Evolutionary conservation across 2,113 vertebrate species (phyloP).

Genomic region (Struthidea cinerea): DNA sequence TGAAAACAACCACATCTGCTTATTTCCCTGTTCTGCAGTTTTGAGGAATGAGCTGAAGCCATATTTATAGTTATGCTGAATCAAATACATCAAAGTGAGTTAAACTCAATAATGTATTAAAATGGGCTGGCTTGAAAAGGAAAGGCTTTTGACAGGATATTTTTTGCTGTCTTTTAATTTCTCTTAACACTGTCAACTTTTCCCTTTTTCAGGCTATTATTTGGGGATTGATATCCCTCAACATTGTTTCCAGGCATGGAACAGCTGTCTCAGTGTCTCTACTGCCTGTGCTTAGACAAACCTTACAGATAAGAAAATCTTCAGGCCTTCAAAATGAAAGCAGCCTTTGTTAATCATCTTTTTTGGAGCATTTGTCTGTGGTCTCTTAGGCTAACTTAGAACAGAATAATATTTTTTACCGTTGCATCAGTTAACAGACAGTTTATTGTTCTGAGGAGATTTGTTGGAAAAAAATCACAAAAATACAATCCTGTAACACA

Average conservation of each 20-base stretch:
- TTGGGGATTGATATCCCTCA: background rate
- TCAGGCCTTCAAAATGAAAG: constrained; percentile 9
- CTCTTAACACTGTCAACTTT: background rate
- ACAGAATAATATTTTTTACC: background rate
- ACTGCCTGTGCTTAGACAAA: background rate
- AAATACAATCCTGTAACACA: background rate
- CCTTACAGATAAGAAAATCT: background rate
- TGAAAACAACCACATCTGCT: background rate
- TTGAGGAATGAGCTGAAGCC: background rate
- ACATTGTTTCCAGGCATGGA: background rate
- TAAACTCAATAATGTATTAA: background rate
- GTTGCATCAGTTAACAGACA: background rate
- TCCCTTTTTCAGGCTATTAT: background rate
- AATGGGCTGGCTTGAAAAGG: background rate
- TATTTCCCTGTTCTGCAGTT: background rate
- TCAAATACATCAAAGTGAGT: background rate
- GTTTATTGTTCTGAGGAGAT: background rate
- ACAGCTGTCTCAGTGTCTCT: background rate
- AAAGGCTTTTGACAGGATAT: background rate
- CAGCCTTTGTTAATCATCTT: constrained; percentile 18
- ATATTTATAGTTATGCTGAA: background rate
- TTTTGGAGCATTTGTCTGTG: background rate
- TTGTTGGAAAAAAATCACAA: background rate
- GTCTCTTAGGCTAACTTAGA: background rate
- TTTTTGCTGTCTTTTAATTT: background rate